Evolutionary conservation across 2,113 vertebrate species (phyloP), one percentile per base, ranked within the genome.

Genomic region (Crypturellus undulatus): DNA sequence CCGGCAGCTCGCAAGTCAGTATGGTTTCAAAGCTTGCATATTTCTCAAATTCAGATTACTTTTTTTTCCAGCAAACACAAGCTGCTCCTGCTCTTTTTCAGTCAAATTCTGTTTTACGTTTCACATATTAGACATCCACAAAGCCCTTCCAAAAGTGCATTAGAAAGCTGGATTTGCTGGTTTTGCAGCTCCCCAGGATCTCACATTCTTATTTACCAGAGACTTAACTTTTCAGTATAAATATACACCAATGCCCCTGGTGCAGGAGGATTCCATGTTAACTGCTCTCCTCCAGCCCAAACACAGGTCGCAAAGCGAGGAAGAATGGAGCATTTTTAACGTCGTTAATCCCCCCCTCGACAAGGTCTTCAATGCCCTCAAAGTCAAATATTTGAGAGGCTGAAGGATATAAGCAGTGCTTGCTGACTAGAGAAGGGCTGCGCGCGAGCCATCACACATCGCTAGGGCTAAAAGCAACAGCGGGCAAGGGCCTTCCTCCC

Each of bases 351-450:
- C 26, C 30, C 15, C 54, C 30, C 16, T 17, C 54, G 26, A 54
- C 34, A 20, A 32, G 25, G 49, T 43, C 60, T 86, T 47, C 84
- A 91, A 83, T 47, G 88, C 26, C 78, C 26, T 72, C 93, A 90
- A 94, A 90, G 88, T 90, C 82, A 79, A 71, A 94, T 9, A 65
- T 42, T 47, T 60, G 38, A 78, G 87, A 70, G 95, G 90, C 58
- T 79, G 84, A 72, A 43, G 11, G 42, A 43, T 49, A 59, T 80
- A 52, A 92, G 85, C 84, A 90, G 40, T 76, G 85, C 40, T 79
- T 77, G 60, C 65, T 71, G 67, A 73, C 13, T 22, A 43, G 60
- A 72, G 84, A 70, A 58, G 79, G 60, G 76, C 71, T 40, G 76
- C 87, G 65, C 32, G 54, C 40, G 34, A 45, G 69, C 59, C 75